Evolutionary conservation across 2,113 vertebrate species (phyloP).

Genomic region (Caretta caretta): DNA sequence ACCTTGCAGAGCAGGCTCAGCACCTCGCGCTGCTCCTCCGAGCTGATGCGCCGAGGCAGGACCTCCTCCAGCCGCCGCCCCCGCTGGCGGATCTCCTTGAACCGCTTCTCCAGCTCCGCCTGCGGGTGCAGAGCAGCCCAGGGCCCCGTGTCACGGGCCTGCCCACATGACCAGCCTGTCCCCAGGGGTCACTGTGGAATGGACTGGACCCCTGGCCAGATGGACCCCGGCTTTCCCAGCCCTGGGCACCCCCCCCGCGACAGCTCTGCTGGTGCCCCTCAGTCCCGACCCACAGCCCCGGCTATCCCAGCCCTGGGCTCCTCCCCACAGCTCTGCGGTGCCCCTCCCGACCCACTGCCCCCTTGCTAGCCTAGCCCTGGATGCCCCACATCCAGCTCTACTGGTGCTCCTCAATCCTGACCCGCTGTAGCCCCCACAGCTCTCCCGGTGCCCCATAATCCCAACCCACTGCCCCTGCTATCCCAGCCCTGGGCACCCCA

Average conservation of each 20-base stretch:
- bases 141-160: background rate
- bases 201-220: too few relatives aligned
- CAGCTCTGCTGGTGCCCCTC: background rate
- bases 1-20: conserved; percentile 89
- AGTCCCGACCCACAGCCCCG: background rate
- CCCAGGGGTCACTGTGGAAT: background rate
- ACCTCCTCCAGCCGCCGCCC: conserved; percentile 83
- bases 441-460: too few relatives aligned
- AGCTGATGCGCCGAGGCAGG: conserved; percentile 82
- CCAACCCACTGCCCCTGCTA: too few relatives aligned
- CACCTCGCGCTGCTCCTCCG: conserved; percentile 86
- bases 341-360: background rate
- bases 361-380: too few relatives aligned
- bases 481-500: background rate
- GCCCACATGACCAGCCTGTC: background rate
- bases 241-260: background rate
- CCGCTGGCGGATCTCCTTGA: conserved; percentile 79
- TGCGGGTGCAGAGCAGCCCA: conserved; percentile 11
- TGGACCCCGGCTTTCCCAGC: background rate
- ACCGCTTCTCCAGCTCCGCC: conserved; percentile 80
- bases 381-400: background rate
- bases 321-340: background rate
- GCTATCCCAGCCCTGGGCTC: too few relatives aligned
- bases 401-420: background rate
- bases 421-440: too few relatives aligned